Conservation (phyloP, 2,113 vertebrate genomes). For the Mormoops blainvillei region DNA sequence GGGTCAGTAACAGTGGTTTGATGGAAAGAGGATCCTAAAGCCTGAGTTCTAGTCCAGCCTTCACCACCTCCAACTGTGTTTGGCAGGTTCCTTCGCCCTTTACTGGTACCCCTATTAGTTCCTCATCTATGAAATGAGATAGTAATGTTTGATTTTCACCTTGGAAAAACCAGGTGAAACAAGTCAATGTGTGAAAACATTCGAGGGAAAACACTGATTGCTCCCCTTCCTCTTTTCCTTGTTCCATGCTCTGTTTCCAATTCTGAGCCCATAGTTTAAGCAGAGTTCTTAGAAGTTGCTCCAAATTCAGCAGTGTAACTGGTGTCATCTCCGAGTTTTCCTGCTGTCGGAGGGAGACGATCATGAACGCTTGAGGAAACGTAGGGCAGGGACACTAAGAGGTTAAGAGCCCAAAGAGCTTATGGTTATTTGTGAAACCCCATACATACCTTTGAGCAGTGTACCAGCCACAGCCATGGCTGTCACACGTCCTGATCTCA, state of each 20-base stretch:
- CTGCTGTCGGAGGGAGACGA: background rate
- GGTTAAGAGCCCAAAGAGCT: background rate
- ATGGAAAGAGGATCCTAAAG: background rate
- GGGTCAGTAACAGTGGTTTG: background rate
- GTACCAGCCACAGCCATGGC: conserved; percentile 72
- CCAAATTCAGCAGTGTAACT: background rate
- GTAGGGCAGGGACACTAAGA: background rate
- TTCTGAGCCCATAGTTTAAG: background rate
- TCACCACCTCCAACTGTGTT: background rate
- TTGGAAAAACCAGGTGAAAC: background rate
- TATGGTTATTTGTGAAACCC: background rate
- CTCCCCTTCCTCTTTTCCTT: background rate
- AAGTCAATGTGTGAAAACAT: background rate
- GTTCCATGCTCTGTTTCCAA: background rate
- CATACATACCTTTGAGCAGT: conserved; percentile 77
- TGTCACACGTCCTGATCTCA: conserved; percentile 73
- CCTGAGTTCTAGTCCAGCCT: background rate
- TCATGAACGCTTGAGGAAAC: background rate
- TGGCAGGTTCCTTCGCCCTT: background rate
- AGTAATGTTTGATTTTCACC: background rate
- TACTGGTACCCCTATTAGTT: background rate
- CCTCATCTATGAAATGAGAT: background rate
- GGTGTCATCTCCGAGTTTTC: background rate
- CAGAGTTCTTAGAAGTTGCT: background rate
- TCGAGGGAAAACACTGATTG: background rate